Conservation (phyloP, 1,140 invertebrate species). For the Caerostris extrusa region DNA sequence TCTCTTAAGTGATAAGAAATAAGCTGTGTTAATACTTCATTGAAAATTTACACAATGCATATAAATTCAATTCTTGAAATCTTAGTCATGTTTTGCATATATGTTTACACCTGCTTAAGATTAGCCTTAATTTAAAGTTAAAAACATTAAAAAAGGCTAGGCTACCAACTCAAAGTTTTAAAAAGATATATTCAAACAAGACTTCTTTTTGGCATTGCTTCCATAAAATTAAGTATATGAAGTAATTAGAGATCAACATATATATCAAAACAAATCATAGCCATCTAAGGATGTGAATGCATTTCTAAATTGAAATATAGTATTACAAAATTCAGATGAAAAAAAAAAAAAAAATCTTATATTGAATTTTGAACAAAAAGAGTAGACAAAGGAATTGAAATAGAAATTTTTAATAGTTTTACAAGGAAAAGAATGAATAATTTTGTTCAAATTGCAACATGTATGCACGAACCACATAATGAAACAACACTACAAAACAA, state of each 20-base stretch:
- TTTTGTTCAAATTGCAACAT: background rate
- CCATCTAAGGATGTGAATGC: background rate
- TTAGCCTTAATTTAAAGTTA: no score
- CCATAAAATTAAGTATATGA: slow-evolving; percentile 26
- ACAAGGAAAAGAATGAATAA: background rate
- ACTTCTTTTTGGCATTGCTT: background rate
- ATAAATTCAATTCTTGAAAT: no score
- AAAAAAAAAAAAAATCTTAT: background rate
- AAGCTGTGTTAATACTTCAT: no score
- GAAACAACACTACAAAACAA: background rate
- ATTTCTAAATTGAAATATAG: background rate
- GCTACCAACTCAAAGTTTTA: no score
- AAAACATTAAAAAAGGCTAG: no score
- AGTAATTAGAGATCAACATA: background rate
- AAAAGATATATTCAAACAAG: background rate
- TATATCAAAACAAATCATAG: background rate
- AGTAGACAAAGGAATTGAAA: background rate
- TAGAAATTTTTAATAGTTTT: background rate
- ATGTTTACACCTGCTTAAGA: no score
- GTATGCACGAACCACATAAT: background rate
- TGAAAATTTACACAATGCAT: no score
- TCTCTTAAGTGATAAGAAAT: no score
- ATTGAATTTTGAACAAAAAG: background rate
- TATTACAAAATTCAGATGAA: background rate
- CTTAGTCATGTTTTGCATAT: no score